Base-by-base conservation (phyloP, 2,797 vertebrate genomes). In the Artibeus lituratus region DNA sequence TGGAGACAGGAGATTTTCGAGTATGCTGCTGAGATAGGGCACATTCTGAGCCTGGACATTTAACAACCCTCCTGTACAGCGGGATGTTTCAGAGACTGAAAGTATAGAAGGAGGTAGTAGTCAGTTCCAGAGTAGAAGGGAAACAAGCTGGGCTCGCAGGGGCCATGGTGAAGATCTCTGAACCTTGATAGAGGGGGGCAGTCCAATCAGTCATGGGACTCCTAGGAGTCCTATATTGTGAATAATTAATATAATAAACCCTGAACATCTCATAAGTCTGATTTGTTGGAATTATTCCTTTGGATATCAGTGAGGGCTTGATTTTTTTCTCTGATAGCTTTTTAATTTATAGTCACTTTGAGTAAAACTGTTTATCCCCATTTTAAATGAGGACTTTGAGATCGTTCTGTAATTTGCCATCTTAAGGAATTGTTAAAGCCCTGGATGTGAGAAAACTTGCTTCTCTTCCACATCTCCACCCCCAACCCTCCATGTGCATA, bases 291-390 rank as follows among this genome's bases (percentile, higher is more conserved):
- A 74, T n/a, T 42, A 35, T 80, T 12, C 16, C 51, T 76, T 35
- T 78, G 32, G 51, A n/a, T 86, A 84, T 81, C 29, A 87, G 22
- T 22, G 37, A 47, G 53, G 24, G 11, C 7, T 93, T 44, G 49
- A 26, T 35, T 78, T n/a, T 72, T 37, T 35, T 3, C 15, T 70
- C 7, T 37, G n/a, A 26, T 47, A 35, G 24, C 6, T 70, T 94
- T 97, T 87, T 42, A 67, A 87, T 86, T 93, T 42, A 32, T 53
- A 51, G 62, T 24, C 12, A 29, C 24, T 93, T 62, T 49, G 69
- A 81, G 7, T 67, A 74, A 78, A 49, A 70, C 12, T 49, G 3
- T 67, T 85, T 84, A 57, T 86, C 57, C n/a, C 19, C 57, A 21
- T 57, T 73, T 89, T 51, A 49, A 42, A 73, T 74, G 37, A 37